Evolutionary conservation across 2,113 vertebrate species (phyloP).

Genomic region (Calyptomena viridis): DNA sequence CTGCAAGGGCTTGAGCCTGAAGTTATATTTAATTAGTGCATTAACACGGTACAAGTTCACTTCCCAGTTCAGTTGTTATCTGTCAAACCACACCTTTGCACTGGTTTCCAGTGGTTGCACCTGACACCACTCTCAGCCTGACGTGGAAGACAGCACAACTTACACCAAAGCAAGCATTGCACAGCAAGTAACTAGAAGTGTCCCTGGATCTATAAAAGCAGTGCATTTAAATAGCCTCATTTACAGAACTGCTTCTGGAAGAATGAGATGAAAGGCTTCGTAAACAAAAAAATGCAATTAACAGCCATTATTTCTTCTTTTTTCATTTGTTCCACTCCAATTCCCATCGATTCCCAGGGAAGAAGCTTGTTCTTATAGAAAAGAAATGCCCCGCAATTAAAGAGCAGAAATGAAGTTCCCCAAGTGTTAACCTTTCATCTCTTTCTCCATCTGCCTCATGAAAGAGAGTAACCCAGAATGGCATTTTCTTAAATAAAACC

Average conservation of each 20-base stretch:
- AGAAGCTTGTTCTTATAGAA: not conserved
- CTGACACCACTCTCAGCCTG: not conserved
- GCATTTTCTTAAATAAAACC: conserved; percentile 41
- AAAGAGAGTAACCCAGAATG: conserved; percentile 27
- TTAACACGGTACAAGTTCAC: not conserved
- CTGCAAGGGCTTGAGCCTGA: not conserved
- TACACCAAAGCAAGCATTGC: accelerated
- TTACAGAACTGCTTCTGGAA: not conserved
- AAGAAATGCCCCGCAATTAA: conserved; percentile 21
- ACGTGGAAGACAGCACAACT: not conserved
- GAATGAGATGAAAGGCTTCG: not conserved
- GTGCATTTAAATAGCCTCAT: not conserved
- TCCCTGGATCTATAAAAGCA: not conserved
- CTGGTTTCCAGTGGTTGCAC: not conserved
- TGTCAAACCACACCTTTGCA: not conserved
- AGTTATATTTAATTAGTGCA: not conserved
- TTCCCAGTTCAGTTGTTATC: not conserved
- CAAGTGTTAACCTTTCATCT: conserved; percentile 56
- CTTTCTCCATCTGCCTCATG: conserved; percentile 34
- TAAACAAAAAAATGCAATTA: not conserved
- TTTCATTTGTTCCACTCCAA: conserved; percentile 8
- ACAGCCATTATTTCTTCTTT: not conserved
- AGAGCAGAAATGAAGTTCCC: conserved; percentile 11
- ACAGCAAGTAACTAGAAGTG: not conserved
- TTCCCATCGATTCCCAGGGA: not conserved